Conservation (phyloP, 1,140 invertebrate species). For the Eupeodes corollae region DNA sequence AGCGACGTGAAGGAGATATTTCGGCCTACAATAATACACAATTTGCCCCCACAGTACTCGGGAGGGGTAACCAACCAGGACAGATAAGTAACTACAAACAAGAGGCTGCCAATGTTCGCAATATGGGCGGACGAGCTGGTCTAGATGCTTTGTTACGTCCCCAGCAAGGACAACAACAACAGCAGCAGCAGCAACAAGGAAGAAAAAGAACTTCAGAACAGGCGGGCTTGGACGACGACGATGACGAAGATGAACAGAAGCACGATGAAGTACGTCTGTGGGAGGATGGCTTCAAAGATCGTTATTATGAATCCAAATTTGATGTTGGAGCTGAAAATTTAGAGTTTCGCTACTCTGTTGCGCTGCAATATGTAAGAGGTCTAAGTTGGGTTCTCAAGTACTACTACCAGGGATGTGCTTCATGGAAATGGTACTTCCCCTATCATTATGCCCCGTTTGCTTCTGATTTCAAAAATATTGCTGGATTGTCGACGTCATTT, state of each 20-base stretch:
- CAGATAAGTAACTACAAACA: conserved; percentile 50
- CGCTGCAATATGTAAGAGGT: conserved; percentile 87
- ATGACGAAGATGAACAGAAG: conserved; percentile 52
- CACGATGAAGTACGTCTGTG: conserved; percentile 91
- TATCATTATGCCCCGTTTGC: conserved; percentile 99
- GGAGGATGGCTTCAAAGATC: conserved; percentile 96
- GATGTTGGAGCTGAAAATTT: conserved; percentile 70
- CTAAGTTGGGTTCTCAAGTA: conserved; percentile 97
- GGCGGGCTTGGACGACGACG: conserved; percentile 23
- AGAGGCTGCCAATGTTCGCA: conserved; percentile 57
- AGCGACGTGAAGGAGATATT: conserved; percentile 40
- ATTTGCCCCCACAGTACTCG: conserved; percentile 59
- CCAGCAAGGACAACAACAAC: conserved; percentile 2
- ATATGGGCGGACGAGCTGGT: conserved; percentile 28
- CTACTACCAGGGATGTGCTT: conserved; percentile 98
- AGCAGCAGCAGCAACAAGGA: conserved; percentile 1
- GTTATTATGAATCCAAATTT: conserved; percentile 97
- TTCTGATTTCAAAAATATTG: conserved; percentile 93
- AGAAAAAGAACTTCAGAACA: conserved; percentile 38
- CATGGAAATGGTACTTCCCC: conserved; percentile 99
- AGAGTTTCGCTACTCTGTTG: conserved; percentile 82
- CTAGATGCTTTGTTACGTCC: conserved; percentile 40
- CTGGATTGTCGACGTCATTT: conserved; percentile 74
- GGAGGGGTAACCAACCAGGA: conserved; percentile 35
- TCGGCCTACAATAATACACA: conserved; percentile 52